Base-by-base conservation (phyloP, 1,140 invertebrate species). In the Lamellibrachia luymesi region DNA sequence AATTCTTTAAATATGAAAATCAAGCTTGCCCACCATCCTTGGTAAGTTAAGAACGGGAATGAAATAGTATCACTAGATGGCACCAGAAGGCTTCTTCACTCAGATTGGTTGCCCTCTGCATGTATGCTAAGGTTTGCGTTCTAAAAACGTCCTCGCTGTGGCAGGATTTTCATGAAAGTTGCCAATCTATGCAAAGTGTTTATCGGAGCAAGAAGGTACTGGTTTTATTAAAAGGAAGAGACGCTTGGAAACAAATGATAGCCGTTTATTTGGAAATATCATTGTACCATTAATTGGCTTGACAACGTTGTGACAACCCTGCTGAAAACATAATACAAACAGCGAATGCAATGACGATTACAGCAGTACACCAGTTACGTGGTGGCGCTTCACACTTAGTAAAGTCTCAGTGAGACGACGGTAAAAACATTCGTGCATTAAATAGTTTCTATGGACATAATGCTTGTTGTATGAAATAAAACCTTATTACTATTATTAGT, bases 1-100 rank as follows among this genome's bases (percentile, higher is more conserved):
- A 93, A 38, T 94, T 94, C 64, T 94, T 93, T 38, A 49, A 50
- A 38, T 89, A 94, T 92, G 93, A 94, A 89, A 93, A 90, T 49
- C 89, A 93, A 25, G 2, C 92, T 4, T 93, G 90, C 50, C 94
- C 93, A 80, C 93, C 92, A 90, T 92, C 94, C 27, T 91, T 6
- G 1, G 64, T 22, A 80, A 80, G 22, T 10, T 92, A 17, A 52
- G 51, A 13, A 51, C 91, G 51, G 92, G 93, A 13, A 90, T 2
- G 6, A 93, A 93, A 50, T 93, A 38, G 38, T 38, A 38, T 38
- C 38, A 38, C 38, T 38, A 38, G 38, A 38, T 38, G 38, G 38
- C 38, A 38, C 52, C 13, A 56, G 6, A 56, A 56, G 52, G 52
- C 52, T 56, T 56, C 52, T 56, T 56, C 52, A 1, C 52, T 80